Evolutionary conservation across 2,113 vertebrate species (phyloP), one percentile per base, ranked within the genome.

Genomic region (Nesogale talazaci): DNA sequence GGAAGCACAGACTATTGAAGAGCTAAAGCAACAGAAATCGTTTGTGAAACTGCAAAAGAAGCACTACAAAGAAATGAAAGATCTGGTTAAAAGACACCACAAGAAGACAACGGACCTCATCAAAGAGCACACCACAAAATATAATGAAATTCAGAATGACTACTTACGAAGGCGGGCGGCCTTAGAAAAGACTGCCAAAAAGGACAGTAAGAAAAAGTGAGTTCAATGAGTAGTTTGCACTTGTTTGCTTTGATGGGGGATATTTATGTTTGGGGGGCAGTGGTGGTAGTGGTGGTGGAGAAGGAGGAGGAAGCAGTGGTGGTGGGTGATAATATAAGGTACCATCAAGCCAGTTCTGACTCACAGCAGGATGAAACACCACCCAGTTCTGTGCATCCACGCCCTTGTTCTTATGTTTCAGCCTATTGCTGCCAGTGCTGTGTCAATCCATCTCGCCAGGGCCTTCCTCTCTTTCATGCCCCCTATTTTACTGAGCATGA

Each of bases 61-160:
- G 82, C 99, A 99, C 97, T 99, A 99, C 98, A 99, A 99, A 95
- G 99, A 99, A 97, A 99, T 99, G 98, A 99, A 99, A 97, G 99
- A 99, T 92, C 98, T 99, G 93, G 98, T 99, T 4, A 99, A 99
- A 94, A 99, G 98, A 88, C 99, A 99, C 94, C 99, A 99, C 97
- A 99, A 99, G 98, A 99, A 99, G 97, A 99, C 99, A 86, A 98
- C 98, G 0, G 99, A 99, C 96, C 98, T 99, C 83, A 99, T 99
- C 95, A 99, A 99, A 96, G 99, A 99, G 93, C 99, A 99, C 97
- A 99, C 98, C 0, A 97, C 99, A 3, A 99, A 98, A 31, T 98
- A 98, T 15, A 99, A 98, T 1, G 99, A 99, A 95, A 98, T 99
- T 72, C 99, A 99, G 93, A 98, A 97, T 1, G 99, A 99, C 81